Evolutionary conservation across 2,888 invertebrate genomes (phyloP).

Genomic region (Choristoneura rosaceana): DNA sequence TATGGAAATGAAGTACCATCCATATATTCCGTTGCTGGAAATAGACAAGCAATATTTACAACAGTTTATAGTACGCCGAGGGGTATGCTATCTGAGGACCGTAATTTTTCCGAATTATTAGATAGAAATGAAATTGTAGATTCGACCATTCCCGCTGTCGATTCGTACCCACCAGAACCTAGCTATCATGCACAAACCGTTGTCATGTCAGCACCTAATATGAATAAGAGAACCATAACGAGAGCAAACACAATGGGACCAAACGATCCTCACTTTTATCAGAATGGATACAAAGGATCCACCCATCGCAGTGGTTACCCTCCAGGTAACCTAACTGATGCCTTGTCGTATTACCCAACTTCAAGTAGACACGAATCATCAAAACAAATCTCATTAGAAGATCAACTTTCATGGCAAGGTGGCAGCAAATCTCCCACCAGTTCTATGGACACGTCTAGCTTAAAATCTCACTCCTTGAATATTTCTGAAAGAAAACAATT

Average conservation of each 20-base stretch:
- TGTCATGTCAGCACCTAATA: constrained; percentile 73
- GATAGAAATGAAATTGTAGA: constrained; percentile 85
- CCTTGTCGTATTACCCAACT: constrained; percentile 92
- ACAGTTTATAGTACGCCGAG: constrained; percentile 90
- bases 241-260: constrained; percentile 85
- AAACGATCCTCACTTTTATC: constrained; percentile 83
- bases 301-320: constrained; percentile 89
- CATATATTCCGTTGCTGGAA: constrained; percentile 91
- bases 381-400: constrained; percentile 85
- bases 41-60: constrained; percentile 89
- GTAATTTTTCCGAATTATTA: constrained; percentile 88
- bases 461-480: constrained; percentile 86
- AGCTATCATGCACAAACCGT: constrained; percentile 86
- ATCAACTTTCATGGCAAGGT: constrained; percentile 86
- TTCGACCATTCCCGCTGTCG: constrained; percentile 64
- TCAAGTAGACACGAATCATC: constrained; percentile 86
- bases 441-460: constrained; percentile 84
- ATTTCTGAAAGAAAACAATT: constrained; percentile 84
- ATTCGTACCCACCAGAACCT: constrained; percentile 84
- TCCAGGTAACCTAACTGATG: constrained; percentile 91
- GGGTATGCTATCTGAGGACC: constrained; percentile 86
- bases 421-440: constrained; percentile 87
- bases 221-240: constrained; percentile 79
- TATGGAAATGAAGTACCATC: constrained; percentile 86
- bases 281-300: constrained; percentile 88